Evolutionary conservation across 1,140 invertebrate genomes (phyloP).

Genomic region (Samia ricini): DNA sequence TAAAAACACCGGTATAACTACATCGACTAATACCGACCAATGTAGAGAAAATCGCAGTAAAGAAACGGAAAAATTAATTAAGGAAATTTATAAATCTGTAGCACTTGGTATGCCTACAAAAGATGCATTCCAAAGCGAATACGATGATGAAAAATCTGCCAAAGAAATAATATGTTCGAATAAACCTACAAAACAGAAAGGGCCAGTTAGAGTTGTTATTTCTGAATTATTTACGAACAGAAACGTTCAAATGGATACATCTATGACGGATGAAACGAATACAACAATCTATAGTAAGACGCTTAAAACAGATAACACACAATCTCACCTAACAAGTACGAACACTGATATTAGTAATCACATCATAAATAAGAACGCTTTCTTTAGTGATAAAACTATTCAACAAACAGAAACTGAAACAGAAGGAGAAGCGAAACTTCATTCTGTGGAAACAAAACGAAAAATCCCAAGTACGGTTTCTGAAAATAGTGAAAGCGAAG

Average conservation of each 20-base stretch:
- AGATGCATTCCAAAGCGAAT: slow-evolving; percentile 42
- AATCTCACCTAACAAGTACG: slow-evolving; percentile 8
- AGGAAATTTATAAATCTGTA: slow-evolving; percentile 68
- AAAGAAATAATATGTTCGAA: neutral
- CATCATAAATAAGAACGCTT: neutral
- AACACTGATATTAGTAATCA: neutral
- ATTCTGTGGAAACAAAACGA: neutral
- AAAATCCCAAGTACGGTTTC: neutral
- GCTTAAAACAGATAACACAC: slow-evolving; percentile 3
- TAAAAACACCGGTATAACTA: slow-evolving; percentile 21
- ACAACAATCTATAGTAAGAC: slow-evolving; percentile 12
- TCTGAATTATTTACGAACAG: slow-evolving; percentile 20
- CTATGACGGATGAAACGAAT: slow-evolving; percentile 10
- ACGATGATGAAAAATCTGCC: slow-evolving; percentile 10
- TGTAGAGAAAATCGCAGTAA: slow-evolving; percentile 20
- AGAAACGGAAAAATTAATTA: slow-evolving; percentile 63
- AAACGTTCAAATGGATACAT: slow-evolving; percentile 6
- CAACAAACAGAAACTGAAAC: slow-evolving; percentile 5
- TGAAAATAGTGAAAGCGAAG: slow-evolving; percentile 12
- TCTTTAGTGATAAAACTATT: slow-evolving; percentile 1
- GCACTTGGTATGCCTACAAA: slow-evolving; percentile 43
- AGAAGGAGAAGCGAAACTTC: neutral
- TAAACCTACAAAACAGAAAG: neutral
- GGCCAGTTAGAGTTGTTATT: slow-evolving; percentile 4
- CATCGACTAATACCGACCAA: slow-evolving; percentile 42